Percentiles rank a stretch among this genome's conserved stretches.
Conservation (phyloP, 1,140 invertebrate genomes). For the Drosophila bipectinata region DNA sequence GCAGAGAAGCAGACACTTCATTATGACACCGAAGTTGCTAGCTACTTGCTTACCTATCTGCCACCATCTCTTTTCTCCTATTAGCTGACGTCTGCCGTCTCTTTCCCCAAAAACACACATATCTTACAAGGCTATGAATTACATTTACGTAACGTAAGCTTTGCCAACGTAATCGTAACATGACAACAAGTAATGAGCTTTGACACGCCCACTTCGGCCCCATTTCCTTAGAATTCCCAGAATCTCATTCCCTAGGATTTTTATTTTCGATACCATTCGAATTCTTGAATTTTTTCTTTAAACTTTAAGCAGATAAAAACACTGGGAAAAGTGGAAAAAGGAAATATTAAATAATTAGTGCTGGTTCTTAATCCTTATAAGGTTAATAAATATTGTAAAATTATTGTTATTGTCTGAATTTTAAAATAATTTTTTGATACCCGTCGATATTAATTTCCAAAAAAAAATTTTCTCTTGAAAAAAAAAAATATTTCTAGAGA, state of each 20-base stretch:
- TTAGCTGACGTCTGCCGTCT: not conserved
- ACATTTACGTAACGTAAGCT: conserved; percentile 69
- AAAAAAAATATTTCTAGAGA: no score
- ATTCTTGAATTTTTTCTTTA: conserved; percentile 54
- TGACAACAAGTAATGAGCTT: conserved; percentile 71
- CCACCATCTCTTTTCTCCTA: not conserved
- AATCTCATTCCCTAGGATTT: not conserved
- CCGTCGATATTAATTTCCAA: no score
- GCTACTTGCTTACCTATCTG: conserved; percentile 2
- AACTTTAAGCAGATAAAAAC: conserved; percentile 21
- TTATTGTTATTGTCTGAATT: no score
- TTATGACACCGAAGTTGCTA: conserved; percentile 50
- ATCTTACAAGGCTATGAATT: conserved; percentile 52
- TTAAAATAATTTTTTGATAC: no score
- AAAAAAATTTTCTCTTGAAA: no score
- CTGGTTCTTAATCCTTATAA: no score
- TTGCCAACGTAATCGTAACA: conserved; percentile 65
- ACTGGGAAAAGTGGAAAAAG: conserved; percentile 6
- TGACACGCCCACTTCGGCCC: conserved; percentile 11
- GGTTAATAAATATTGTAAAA: no score
- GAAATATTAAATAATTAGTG: no score
- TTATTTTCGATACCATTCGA: conserved; percentile 16
- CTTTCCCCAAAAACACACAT: conserved; percentile 6
- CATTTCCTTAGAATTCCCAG: not conserved
- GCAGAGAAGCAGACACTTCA: conserved; percentile 56